These are phyloP conservation scores for Cuniculus paca DNA, from an alignment of 2,797 vertebrate species.

Conservation along the genomic window DNA sequence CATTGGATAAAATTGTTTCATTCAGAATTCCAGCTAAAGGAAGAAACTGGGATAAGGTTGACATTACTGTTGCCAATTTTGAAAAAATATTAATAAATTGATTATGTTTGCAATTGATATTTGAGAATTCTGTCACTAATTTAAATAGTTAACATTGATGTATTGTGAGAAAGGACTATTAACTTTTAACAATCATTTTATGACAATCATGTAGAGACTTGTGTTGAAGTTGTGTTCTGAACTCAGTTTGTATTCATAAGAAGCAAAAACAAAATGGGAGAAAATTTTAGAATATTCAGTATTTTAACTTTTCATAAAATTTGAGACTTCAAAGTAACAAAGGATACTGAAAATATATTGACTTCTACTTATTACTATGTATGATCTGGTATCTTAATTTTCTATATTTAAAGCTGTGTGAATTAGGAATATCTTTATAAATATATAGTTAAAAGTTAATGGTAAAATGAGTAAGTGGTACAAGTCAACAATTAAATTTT, in stretches of 20 bases:
- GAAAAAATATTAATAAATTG: constrained; percentile 28
- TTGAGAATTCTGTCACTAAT: constrained; percentile 47
- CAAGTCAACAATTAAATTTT: constrained; percentile 58
- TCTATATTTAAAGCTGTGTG: constrained; percentile 81
- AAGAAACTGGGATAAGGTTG: constrained; percentile 8
- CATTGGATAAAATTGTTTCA: constrained; percentile 41
- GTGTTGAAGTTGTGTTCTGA: constrained; percentile 62
- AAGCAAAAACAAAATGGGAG: constrained; percentile 67
- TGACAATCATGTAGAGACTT: not conserved
- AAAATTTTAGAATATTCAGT: constrained; percentile 72
- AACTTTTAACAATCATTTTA: constrained; percentile 1
- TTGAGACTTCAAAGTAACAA: constrained; percentile 69
- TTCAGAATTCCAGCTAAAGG: constrained; percentile 19
- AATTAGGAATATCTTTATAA: constrained; percentile 77
- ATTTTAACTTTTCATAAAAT: constrained; percentile 79
- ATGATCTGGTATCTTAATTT: constrained; percentile 76
- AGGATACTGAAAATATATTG: constrained; percentile 49
- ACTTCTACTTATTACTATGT: constrained; percentile 78
- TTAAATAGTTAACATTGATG: constrained; percentile 9
- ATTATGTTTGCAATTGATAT: constrained; percentile 24
- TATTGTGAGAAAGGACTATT: constrained; percentile 44
- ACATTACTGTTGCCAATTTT: not conserved
- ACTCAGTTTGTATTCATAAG: constrained; percentile 45
- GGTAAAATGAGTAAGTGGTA: constrained; percentile 44
- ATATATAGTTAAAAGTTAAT: not conserved